A percentile compares a stretch with the other conserved stretches of the same genome.
Conservation (phyloP, 2,888 invertebrate species). For the Philereme transversata region DNA sequence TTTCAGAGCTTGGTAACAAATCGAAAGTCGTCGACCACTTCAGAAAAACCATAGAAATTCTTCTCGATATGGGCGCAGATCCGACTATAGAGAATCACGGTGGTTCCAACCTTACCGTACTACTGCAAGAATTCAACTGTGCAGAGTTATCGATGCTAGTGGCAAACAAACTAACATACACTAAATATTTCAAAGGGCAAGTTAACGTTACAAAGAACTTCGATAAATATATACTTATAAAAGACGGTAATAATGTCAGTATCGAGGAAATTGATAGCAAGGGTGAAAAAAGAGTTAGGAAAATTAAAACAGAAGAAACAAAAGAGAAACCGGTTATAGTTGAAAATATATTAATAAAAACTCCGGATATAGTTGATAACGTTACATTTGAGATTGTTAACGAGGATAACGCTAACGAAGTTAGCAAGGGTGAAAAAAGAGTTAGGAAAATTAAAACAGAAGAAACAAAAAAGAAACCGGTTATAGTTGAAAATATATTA, state of each 20-base stretch:
- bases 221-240: constrained; percentile 52
- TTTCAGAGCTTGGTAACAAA: constrained; percentile 62
- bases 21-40: constrained; percentile 55
- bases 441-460: neutral
- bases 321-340: constrained; percentile 27
- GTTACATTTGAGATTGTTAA: neutral
- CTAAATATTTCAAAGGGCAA: constrained; percentile 39
- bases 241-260: constrained; percentile 45
- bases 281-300: neutral
- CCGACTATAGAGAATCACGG: constrained; percentile 70
- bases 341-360: constrained; percentile 23
- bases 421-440: neutral
- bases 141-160: constrained; percentile 56
- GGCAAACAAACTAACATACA: constrained; percentile 52
- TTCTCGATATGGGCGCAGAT: constrained; percentile 72
- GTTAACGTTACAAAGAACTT: constrained; percentile 22
- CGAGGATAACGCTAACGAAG: neutral
- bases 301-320: neutral
- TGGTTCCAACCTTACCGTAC: constrained; percentile 67
- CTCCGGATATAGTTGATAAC: neutral
- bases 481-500: constrained; percentile 27
- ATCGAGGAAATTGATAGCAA: constrained; percentile 32
- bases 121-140: constrained; percentile 69
- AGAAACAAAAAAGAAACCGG: constrained; percentile 12
- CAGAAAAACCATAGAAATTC: constrained; percentile 62